Evolutionary conservation across 2,113 vertebrate species (phyloP).

Genomic region (Falcunculus frontatus): DNA sequence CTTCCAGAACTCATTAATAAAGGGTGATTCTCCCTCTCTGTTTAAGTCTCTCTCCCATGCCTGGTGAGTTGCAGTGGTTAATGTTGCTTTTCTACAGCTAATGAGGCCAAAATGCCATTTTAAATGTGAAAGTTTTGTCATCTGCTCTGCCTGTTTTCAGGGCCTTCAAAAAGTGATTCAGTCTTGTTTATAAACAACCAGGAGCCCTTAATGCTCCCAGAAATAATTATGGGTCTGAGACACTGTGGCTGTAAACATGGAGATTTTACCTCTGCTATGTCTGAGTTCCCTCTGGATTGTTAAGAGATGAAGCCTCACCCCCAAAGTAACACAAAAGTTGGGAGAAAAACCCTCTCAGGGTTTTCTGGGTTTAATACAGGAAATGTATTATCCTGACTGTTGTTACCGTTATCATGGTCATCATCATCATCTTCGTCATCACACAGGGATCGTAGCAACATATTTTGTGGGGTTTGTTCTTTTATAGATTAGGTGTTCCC

Average conservation of each 20-base stretch:
- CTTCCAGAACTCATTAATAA: neutral
- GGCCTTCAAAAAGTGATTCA: neutral
- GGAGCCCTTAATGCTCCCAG: neutral
- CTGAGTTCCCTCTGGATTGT: neutral
- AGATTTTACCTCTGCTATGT: neutral
- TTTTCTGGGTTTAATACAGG: neutral
- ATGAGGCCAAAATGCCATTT: slow-evolving; percentile 10
- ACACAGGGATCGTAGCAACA: neutral
- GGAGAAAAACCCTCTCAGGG: neutral
- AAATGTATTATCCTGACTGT: neutral
- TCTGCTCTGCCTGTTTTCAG: neutral
- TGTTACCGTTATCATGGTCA: neutral
- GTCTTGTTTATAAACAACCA: neutral
- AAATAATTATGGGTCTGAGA: neutral
- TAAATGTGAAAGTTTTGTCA: neutral
- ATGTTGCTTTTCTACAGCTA: slow-evolving; percentile 7
- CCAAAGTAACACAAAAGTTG: neutral
- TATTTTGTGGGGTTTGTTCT: neutral
- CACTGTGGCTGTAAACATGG: neutral
- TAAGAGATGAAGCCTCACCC: neutral
- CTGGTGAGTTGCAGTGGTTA: neutral
- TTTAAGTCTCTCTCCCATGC: neutral
- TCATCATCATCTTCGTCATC: neutral
- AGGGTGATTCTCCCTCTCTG: neutral
- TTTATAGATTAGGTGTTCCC: neutral